A percentile compares a stretch with the other conserved stretches of the same genome.
These are phyloP conservation scores for Oplegnathus fasciatus DNA, from an alignment of 2,113 vertebrate genomes.

Conservation along the genomic window DNA sequence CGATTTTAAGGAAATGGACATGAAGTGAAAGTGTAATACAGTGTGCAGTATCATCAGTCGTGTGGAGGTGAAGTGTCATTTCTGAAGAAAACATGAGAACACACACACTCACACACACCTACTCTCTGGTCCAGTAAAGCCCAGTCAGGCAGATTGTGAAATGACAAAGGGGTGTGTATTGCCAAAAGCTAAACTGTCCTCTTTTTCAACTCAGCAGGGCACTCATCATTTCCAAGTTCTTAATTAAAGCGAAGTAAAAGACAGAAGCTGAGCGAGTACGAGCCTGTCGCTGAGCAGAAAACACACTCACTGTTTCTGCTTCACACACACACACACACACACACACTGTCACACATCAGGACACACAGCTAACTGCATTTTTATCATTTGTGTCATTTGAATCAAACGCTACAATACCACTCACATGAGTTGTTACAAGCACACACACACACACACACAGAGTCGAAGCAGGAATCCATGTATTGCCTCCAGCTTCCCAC, in stretches of 20 bases:
- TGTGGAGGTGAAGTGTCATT: not conserved
- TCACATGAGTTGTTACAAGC: slow-evolving; percentile 13
- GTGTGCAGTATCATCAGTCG: not conserved
- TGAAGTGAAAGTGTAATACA: not conserved
- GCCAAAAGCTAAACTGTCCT: slow-evolving; percentile 49
- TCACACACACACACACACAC: slow-evolving; percentile 35
- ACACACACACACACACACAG: slow-evolving; percentile 24
- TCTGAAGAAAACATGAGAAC: slow-evolving; percentile 1
- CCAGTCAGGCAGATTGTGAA: slow-evolving; percentile 43
- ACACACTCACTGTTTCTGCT: not conserved
- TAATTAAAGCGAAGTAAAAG: slow-evolving; percentile 53
- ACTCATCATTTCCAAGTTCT: slow-evolving; percentile 50
- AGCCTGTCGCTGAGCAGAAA: not conserved
- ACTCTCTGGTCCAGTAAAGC: not conserved
- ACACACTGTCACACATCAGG: slow-evolving; percentile 4
- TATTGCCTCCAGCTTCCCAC: slow-evolving; percentile 63
- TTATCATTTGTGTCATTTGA: slow-evolving; percentile 14
- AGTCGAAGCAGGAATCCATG: slow-evolving; percentile 56
- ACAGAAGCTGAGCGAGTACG: slow-evolving; percentile 27
- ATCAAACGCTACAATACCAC: slow-evolving; percentile 27
- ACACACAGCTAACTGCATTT: slow-evolving; percentile 14
- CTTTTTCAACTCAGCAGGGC: slow-evolving; percentile 49
- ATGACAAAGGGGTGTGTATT: slow-evolving; percentile 34
- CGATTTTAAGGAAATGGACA: not conserved
- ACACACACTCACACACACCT: slow-evolving; percentile 1